A percentile compares a stretch with the other conserved stretches of the same genome.
Conservation (phyloP, 2,888 invertebrate species). For the Clostera curtula region DNA sequence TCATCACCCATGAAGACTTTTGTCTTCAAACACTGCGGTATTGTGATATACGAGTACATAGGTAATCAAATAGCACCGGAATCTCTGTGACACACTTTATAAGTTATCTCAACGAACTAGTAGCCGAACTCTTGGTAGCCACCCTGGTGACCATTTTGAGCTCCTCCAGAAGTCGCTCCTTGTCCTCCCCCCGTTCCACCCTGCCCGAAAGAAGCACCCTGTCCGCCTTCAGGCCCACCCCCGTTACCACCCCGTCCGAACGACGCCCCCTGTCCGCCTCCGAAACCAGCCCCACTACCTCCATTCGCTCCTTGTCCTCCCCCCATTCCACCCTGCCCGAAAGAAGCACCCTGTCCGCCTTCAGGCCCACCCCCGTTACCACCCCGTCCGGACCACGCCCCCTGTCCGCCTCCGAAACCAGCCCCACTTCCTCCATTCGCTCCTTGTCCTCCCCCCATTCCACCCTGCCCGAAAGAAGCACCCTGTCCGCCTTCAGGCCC, state of each 20-base stretch:
- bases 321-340: constrained; percentile 11
- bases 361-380: background rate
- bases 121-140: constrained; percentile 3
- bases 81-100: too few species aligned
- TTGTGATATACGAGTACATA: too few species aligned
- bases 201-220: too few species aligned
- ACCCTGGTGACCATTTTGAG: constrained; percentile 1
- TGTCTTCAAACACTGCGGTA: too few species aligned
- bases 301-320: background rate
- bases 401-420: constrained; percentile 6
- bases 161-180: too few species aligned
- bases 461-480: constrained; percentile 7
- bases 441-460: constrained; percentile 13
- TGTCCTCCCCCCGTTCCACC: too few species aligned
- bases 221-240: too few species aligned
- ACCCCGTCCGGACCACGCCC: background rate
- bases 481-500: constrained; percentile 6
- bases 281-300: background rate
- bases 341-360: background rate
- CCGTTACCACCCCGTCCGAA: too few species aligned
- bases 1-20: too few species aligned
- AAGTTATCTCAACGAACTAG: background rate
- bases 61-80: too few species aligned
- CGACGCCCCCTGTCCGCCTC: constrained; percentile 2
- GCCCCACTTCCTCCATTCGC: constrained; percentile 7